A percentile compares a stretch with the other conserved stretches of the same genome.
phyloP scores from a whole-genome alignment of 2,113 vertebrate species.

The Callorhinus ursinus region DNA sequence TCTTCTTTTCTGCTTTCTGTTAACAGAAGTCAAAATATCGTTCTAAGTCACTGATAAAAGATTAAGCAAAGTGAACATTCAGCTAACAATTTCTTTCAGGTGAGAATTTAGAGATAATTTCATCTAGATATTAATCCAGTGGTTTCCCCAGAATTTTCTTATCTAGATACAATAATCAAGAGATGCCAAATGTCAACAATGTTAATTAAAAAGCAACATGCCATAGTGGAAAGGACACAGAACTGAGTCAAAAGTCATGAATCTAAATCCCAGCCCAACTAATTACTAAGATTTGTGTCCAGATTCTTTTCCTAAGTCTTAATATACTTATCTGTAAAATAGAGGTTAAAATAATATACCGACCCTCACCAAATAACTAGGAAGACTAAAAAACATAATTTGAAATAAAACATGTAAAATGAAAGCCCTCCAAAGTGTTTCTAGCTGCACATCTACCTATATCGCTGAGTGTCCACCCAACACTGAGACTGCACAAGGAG shows the following conservation, averaged over 20 bases:
- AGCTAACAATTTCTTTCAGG: background rate
- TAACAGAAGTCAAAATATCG: background rate
- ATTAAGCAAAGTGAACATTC: background rate
- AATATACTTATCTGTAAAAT: conserved; percentile 10
- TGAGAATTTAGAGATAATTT: background rate
- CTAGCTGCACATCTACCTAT: background rate
- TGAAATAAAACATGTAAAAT: background rate
- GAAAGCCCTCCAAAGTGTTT: background rate
- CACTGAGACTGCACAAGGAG: background rate
- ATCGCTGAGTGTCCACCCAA: background rate
- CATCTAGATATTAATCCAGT: background rate
- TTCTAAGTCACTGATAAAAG: conserved; percentile 17
- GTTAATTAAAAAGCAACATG: conserved; percentile 3
- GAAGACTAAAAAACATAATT: background rate
- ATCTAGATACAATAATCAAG: conserved; percentile 25
- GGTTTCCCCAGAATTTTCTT: background rate
- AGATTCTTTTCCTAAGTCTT: conserved; percentile 1
- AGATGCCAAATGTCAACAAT: conserved; percentile 1
- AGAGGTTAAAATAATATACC: background rate
- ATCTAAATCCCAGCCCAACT: background rate
- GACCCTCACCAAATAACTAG: background rate
- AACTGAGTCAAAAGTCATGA: background rate
- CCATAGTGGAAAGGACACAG: background rate
- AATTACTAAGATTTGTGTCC: background rate
- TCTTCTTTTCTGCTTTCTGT: background rate